phyloP scores from a whole-genome alignment of 2,888 invertebrate genomes.

The Mechanitis messenoides region DNA sequence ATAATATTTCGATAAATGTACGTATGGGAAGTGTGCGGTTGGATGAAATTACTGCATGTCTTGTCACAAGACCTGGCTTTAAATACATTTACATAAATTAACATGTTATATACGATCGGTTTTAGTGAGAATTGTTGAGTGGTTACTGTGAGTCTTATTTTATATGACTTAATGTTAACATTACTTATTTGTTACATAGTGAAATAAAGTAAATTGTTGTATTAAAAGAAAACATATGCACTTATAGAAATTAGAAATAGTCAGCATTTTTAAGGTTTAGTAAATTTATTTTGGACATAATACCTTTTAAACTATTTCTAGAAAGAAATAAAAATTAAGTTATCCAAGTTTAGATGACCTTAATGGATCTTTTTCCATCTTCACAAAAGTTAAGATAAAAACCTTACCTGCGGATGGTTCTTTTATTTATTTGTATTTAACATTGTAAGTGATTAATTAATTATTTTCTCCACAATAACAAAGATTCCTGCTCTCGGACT shows the following conservation, averaged over 20 bases:
- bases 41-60: slow-evolving; percentile 20
- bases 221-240: too few species aligned
- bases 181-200: too few species aligned
- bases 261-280: too few species aligned
- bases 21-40: slow-evolving; percentile 12
- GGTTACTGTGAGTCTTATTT: background rate
- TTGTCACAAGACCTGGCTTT: slow-evolving; percentile 10
- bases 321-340: too few species aligned
- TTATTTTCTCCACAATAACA: background rate
- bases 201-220: too few species aligned
- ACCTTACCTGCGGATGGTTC: background rate
- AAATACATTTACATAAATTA: slow-evolving; percentile 2
- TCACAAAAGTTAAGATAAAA: too few species aligned
- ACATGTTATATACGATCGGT: slow-evolving; percentile 1
- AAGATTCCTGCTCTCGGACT: background rate
- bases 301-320: too few species aligned
- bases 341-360: too few species aligned
- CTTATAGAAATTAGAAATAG: too few species aligned
- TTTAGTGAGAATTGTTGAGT: background rate
- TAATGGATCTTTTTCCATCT: too few species aligned
- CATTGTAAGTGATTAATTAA: slow-evolving; percentile 1
- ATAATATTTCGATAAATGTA: background rate
- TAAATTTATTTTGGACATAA: too few species aligned
- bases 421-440: slow-evolving; percentile 1
- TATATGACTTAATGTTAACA: background rate